Conservation (phyloP, 2,113 vertebrate species). For the Colius striatus region DNA sequence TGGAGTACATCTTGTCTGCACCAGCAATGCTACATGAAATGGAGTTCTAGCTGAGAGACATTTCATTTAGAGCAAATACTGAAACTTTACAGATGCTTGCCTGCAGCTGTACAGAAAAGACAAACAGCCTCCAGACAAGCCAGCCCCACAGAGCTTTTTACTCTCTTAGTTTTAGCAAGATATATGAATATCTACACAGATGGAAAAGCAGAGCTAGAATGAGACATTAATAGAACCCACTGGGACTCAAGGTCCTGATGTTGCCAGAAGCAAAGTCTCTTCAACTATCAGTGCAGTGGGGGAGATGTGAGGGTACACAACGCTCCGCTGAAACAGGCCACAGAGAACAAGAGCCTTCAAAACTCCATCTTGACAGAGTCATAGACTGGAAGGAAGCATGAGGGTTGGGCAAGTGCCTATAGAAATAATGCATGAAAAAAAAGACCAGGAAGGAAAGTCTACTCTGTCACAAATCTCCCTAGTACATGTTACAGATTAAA, state of each 20-base stretch:
- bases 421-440: background rate
- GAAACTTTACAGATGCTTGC: slow-evolving; percentile 31
- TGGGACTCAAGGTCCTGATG: background rate
- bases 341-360: background rate
- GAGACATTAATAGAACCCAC: background rate
- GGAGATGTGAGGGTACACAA: background rate
- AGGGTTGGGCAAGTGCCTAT: background rate
- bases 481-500: background rate
- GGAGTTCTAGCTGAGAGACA: background rate
- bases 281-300: fast-evolving
- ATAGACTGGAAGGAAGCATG: background rate
- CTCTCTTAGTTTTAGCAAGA: background rate
- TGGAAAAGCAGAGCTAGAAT: background rate
- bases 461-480: background rate
- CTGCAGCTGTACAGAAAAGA: slow-evolving; percentile 54
- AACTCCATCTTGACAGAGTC: fast-evolving
- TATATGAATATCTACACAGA: background rate
- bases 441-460: background rate
- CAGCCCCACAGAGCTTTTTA: slow-evolving; percentile 46
- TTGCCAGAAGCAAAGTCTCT: background rate
- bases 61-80: slow-evolving; percentile 44
- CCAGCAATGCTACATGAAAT: background rate
- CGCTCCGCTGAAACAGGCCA: background rate
- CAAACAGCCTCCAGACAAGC: slow-evolving; percentile 60
- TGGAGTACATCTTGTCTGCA: background rate